Percentiles rank a stretch among this genome's conserved stretches.
Evolutionary conservation across 2,797 vertebrate species (phyloP).

Genomic region (Varecia variegata): DNA sequence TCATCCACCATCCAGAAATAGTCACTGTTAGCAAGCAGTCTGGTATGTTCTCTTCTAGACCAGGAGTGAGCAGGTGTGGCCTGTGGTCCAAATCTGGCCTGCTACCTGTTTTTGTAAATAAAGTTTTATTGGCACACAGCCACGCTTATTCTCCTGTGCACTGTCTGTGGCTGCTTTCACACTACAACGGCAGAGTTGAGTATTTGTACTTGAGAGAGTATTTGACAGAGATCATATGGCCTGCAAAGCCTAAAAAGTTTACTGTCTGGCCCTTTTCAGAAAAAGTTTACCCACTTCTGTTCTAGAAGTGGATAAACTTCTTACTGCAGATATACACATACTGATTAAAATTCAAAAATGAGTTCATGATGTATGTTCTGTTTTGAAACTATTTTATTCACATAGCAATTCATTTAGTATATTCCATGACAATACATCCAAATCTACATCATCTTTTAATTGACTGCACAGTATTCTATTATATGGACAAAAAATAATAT

Average conservation of each 20-base stretch:
- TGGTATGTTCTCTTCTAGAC: background rate
- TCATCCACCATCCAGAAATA: background rate
- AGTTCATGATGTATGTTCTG: background rate
- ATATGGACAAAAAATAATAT: background rate
- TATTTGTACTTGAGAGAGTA: background rate
- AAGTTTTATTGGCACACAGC: background rate
- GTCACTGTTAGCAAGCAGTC: background rate
- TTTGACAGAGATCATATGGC: background rate
- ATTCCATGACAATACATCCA: background rate
- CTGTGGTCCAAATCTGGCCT: background rate
- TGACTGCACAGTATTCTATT: background rate
- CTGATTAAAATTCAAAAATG: background rate
- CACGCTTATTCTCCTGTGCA: background rate
- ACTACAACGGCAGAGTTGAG: background rate
- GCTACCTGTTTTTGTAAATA: background rate
- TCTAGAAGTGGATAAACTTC: background rate
- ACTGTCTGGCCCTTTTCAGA: background rate
- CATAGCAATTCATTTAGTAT: background rate
- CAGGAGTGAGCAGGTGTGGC: background rate
- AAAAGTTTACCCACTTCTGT: background rate
- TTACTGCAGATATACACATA: background rate
- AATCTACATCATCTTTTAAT: background rate
- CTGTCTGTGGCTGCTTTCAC: background rate
- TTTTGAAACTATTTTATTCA: background rate
- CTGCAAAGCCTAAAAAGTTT: background rate